These are phyloP conservation scores for Zoanthus sansibaricus DNA, from an alignment of 92 coral and sea anemone genomes.

Conservation along the genomic window DNA sequence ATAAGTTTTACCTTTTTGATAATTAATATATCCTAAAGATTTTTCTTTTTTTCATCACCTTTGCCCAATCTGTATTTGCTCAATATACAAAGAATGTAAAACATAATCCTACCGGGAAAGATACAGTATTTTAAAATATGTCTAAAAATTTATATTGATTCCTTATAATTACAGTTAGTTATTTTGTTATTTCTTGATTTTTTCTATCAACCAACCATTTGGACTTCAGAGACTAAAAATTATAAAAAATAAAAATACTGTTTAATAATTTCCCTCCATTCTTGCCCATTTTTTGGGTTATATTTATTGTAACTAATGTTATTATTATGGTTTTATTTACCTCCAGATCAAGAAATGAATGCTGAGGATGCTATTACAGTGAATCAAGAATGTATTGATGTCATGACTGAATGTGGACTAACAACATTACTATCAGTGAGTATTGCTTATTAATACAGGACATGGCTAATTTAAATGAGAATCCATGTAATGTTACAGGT, in stretches of 20 bases:
- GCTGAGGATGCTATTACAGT: conserved; percentile 31
- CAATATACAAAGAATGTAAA: neutral
- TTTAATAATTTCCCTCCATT: neutral
- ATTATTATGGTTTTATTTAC: conserved; percentile 24
- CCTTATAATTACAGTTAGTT: neutral
- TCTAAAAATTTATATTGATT: neutral
- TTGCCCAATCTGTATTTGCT: conserved; percentile 4
- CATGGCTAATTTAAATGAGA: neutral
- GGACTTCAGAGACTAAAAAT: conserved; percentile 1
- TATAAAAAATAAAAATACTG: neutral
- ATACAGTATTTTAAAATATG: neutral
- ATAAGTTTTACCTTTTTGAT: too few relatives aligned
- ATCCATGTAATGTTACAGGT: neutral
- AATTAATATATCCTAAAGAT: too few relatives aligned
- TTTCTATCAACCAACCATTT: neutral
- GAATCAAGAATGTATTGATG: conserved; percentile 28
- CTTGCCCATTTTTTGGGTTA: neutral
- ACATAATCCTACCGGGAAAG: neutral
- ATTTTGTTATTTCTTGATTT: neutral
- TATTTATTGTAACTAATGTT: neutral
- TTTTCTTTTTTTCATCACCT: neutral
- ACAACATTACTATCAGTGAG: conserved; percentile 48
- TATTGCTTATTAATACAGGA: conserved; percentile 12
- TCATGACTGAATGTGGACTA: conserved; percentile 58
- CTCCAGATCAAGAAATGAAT: conserved; percentile 50